Evolutionary conservation across 2,888 invertebrate species (phyloP), one percentile per base, ranked within the genome.

Genomic region (Gordius sp.): DNA sequence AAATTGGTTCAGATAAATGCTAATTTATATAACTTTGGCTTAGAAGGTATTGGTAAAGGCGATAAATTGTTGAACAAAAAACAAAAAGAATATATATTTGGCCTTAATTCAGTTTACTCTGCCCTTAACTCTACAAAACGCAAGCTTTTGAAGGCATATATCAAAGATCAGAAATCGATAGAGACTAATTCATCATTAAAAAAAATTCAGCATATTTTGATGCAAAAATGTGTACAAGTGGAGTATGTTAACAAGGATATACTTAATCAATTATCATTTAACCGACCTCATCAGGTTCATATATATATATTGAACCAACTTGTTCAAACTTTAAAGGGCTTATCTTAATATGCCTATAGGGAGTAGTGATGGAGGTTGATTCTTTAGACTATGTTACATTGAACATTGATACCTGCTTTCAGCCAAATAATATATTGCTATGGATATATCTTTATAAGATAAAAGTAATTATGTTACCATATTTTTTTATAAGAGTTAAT

Each of bases 241-340:
- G 16, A 47, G 47, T 47, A 47, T 47, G 47, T 20, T 8, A 8
- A 13, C 20, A 47, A 23, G 20, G 16, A 47, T n/a, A 47, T 4
- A 8, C 20, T 47, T 18, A 47, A 47, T 47, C 4, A 47, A 20
- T 20, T 47, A 20, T 47, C 47, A 8, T 8, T 4, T 4, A 47
- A 47, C 20, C 8, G 47, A 47, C 47, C 47, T n/a, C 47, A 47
- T 20, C 47, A 47, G 20, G 47, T 47, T n/a, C n/a, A 20, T 20
- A 18, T 18, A n/a, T 33, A 33, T 13, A 33, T 33, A 33, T 47
- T 47, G n/a, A n/a, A n/a, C n/a, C n/a, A n/a, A n/a, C 20, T 47
- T 20, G 20, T 18, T 47, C 20, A n/a, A n/a, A 20, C 20, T 47
- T 47, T n/a, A 4, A 20, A n/a, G n/a, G n/a, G n/a, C n/a, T n/a